phyloP scores from a whole-genome alignment of 1,140 invertebrate species.

The Lethocerus indicus region DNA sequence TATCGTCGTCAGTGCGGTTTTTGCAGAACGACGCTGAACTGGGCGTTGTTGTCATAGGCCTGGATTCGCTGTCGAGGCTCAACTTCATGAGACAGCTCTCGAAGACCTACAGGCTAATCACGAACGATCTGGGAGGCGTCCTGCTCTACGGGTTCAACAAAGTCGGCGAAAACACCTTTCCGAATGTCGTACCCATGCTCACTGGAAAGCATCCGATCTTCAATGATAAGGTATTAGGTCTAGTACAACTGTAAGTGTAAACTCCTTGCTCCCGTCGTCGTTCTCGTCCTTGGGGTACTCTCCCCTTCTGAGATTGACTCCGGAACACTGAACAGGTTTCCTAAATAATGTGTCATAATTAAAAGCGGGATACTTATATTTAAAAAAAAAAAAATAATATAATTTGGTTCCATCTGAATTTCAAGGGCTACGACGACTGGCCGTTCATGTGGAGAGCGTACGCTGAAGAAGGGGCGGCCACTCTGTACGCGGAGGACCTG shows the following conservation, averaged over 20 bases:
- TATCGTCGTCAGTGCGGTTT: too few relatives aligned
- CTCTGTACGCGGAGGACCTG: slow-evolving; percentile 36
- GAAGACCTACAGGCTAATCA: slow-evolving; percentile 26
- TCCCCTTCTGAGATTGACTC: too few relatives aligned
- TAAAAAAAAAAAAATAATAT: neutral
- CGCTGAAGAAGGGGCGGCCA: slow-evolving; percentile 30
- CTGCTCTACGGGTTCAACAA: slow-evolving; percentile 27
- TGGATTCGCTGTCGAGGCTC: slow-evolving; percentile 37
- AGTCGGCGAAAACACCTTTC: slow-evolving; percentile 28
- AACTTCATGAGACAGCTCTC: slow-evolving; percentile 37
- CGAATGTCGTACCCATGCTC: slow-evolving; percentile 26
- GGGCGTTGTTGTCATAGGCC: slow-evolving; percentile 53
- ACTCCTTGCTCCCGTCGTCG: neutral
- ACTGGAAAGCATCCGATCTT: slow-evolving; percentile 32
- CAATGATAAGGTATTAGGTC: too few relatives aligned
- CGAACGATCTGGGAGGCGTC: slow-evolving; percentile 21
- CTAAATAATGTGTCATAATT: too few relatives aligned
- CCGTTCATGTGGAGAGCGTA: slow-evolving; percentile 38
- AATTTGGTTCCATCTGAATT: neutral
- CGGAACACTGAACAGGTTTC: too few relatives aligned
- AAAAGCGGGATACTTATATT: too few relatives aligned
- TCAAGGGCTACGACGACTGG: slow-evolving; percentile 35
- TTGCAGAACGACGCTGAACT: slow-evolving; percentile 11
- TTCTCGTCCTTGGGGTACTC: too few relatives aligned
- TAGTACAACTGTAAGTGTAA: too few relatives aligned